Evolutionary conservation across 2,888 invertebrate genomes (phyloP), one percentile per base, ranked within the genome.

Genomic region (Bedellia somnulentella): DNA sequence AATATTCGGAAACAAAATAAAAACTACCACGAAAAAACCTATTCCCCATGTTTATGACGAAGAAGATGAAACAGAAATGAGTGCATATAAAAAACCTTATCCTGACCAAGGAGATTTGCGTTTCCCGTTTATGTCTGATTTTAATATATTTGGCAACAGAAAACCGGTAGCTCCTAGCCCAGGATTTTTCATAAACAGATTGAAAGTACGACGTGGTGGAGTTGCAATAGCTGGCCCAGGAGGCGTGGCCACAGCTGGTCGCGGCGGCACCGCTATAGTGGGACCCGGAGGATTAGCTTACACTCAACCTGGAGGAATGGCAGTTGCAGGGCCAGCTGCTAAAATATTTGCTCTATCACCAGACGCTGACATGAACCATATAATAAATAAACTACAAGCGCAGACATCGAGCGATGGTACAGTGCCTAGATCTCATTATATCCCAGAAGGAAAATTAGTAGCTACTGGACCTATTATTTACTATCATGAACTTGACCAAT

Each of bases 161-260:
- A 62, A 54, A 31, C 61, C 63, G 10, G 44, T 53, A 3, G 56
- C 52, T 3, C 64, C 77, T 0, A 80, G 78, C 36, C 80, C 78
- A 36, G 85, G 86, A 2, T 83, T 86, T 38, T 82, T 85, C 37
- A 85, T 86, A 33, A 83, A 85, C 39, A 78, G 78, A 40, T 49
- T 88, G 14, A 84, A 82, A 53, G 87, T 89, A 12, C 75, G 83
- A 35, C 80, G 81, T 51, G 89, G 89, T 2, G 88, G 89, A 10
- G 87, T 89, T 4, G 87, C 88, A 0, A 88, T 89, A 30, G 89
- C 88, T 2, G 88, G 88, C 0, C 88, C 89, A 0, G 87, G 87
- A n/a, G 88, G 88, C 18, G 84, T 87, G 8, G 89, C 89, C 0
- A 88, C 87, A 1, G 88, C 87, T 2, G 88, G 87, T 9, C 82